A percentile compares a stretch with the other conserved stretches of the same genome.
Evolutionary conservation across 2,888 invertebrate species (phyloP).

Genomic region (Sphaerophoria rueppellii): DNA sequence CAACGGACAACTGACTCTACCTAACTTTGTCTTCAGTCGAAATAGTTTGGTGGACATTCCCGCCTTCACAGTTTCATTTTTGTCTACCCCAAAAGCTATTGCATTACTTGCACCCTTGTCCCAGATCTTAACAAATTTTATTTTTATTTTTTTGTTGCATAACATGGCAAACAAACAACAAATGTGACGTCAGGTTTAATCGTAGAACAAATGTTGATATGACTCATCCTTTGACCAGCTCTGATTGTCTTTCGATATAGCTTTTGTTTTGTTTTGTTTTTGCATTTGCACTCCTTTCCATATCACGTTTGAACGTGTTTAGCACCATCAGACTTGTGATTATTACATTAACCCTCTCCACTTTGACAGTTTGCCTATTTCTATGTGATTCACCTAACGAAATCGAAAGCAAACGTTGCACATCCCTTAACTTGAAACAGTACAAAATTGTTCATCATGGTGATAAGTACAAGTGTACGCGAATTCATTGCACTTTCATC

Average conservation of each 20-base stretch:
- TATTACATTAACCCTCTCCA: conserved; percentile 13
- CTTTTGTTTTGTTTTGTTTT: background rate
- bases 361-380: background rate
- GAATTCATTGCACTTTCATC: background rate
- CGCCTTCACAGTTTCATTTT: too few relatives aligned
- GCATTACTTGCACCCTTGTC: too few relatives aligned
- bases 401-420: background rate
- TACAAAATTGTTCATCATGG: conserved; percentile 42
- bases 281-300: background rate
- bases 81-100: too few relatives aligned
- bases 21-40: too few relatives aligned
- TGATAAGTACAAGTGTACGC: conserved; percentile 43
- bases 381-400: conserved; percentile 28
- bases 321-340: background rate
- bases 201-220: too few relatives aligned
- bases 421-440: conserved; percentile 35
- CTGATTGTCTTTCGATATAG: background rate
- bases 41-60: too few relatives aligned
- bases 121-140: too few relatives aligned
- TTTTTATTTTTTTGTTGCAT: too few relatives aligned
- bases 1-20: too few relatives aligned
- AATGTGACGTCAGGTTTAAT: too few relatives aligned
- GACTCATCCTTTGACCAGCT: too few relatives aligned
- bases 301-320: conserved; percentile 24
- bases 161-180: too few relatives aligned